A percentile compares a stretch with the other conserved stretches of the same genome.
Conservation (phyloP, 2,797 vertebrate species). For the Setipinna tenuifilis region DNA sequence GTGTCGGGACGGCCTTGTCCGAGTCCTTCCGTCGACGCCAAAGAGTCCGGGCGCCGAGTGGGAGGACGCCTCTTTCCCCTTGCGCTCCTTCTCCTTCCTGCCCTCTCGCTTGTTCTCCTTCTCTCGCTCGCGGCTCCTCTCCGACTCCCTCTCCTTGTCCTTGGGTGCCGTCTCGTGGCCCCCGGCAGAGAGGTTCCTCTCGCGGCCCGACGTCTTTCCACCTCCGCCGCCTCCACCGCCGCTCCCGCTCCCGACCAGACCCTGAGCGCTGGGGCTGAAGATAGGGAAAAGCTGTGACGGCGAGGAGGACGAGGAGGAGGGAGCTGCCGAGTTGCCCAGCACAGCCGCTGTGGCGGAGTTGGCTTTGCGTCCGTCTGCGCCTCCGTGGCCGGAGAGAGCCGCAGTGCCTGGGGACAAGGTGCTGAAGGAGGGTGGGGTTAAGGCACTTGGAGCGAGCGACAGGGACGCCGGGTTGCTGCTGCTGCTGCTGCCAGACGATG, state of each 20-base stretch:
- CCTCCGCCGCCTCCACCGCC: no score
- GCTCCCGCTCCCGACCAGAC: slow-evolving; percentile 70
- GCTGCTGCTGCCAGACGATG: slow-evolving; percentile 77
- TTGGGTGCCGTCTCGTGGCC: slow-evolving; percentile 79
- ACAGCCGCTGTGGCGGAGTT: slow-evolving; percentile 23
- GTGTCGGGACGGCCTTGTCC: slow-evolving; percentile 76
- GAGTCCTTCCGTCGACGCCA: slow-evolving; percentile 80
- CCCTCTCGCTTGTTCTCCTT: slow-evolving; percentile 92
- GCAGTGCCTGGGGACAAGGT: slow-evolving; percentile 86
- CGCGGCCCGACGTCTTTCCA: slow-evolving; percentile 71
- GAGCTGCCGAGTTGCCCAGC: slow-evolving; percentile 76
- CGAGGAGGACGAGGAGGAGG: slow-evolving; percentile 77
- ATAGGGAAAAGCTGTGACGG: slow-evolving; percentile 88
- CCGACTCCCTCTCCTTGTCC: slow-evolving; percentile 89
- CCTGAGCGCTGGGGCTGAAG: slow-evolving; percentile 83
- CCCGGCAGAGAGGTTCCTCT: slow-evolving; percentile 73
- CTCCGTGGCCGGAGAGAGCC: slow-evolving; percentile 79
- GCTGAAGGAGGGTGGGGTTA: slow-evolving; percentile 86
- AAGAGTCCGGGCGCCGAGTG: slow-evolving; percentile 79
- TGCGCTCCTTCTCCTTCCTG: slow-evolving; percentile 86
- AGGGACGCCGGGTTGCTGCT: slow-evolving; percentile 86
- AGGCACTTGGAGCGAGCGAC: slow-evolving; percentile 91
- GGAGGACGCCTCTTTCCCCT: slow-evolving; percentile 84
- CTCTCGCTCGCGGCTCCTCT: slow-evolving; percentile 87
- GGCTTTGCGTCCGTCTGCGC: slow-evolving; percentile 77